phyloP scores from a whole-genome alignment of 2,797 vertebrate species.

The Neoniphon sammara region DNA sequence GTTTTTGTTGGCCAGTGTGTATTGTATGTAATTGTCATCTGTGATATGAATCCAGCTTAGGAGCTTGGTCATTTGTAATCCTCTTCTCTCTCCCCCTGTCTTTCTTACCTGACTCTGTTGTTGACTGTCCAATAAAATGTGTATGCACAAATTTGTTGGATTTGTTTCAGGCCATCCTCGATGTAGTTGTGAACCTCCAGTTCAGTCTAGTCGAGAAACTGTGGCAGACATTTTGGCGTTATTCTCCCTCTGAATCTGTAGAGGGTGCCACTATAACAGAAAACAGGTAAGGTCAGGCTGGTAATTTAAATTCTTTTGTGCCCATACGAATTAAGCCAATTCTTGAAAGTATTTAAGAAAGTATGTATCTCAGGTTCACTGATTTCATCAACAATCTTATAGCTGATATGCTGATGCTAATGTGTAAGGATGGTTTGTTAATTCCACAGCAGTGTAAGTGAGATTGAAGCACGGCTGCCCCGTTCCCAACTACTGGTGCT shows the following conservation, averaged over 20 bases:
- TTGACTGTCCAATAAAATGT: too few species aligned
- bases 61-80: too few species aligned
- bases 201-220: conserved; percentile 97
- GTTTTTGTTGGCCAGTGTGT: too few species aligned
- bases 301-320: not conserved
- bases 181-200: conserved; percentile 96
- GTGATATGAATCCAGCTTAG: too few species aligned
- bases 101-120: too few species aligned
- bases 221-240: conserved; percentile 98
- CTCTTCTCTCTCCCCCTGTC: too few species aligned
- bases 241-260: conserved; percentile 85
- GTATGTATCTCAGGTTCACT: not conserved
- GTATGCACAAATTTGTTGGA: not conserved
- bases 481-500: conserved; percentile 88
- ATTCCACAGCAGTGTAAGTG: conserved; percentile 79
- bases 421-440: conserved; percentile 10
- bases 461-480: conserved; percentile 88
- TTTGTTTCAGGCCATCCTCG: conserved; percentile 89
- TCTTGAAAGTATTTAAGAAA: not conserved
- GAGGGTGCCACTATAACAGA: conserved; percentile 86
- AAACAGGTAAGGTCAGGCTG: conserved; percentile 77
- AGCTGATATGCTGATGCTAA: not conserved
- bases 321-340: not conserved
- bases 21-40: too few species aligned
- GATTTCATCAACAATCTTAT: conserved; percentile 1